A percentile compares a stretch with the other conserved stretches of the same genome.
phyloP scores from a whole-genome alignment of 2,797 vertebrate species.

The Takifugu ocellatus region DNA sequence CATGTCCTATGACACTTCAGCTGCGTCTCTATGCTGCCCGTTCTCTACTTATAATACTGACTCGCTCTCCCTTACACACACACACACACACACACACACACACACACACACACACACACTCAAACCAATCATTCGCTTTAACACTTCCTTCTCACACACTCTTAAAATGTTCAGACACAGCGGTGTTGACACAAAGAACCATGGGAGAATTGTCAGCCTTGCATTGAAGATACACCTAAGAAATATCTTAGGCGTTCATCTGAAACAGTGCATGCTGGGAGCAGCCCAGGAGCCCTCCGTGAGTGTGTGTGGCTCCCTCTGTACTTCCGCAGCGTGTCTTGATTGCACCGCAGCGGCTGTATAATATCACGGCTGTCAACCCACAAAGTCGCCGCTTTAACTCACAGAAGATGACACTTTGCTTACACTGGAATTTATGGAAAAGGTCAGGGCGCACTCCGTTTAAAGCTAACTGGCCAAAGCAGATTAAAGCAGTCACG shows the following conservation, averaged over 20 bases:
- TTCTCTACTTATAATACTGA: not conserved
- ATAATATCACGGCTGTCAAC: conserved; percentile 35
- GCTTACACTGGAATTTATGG: not conserved
- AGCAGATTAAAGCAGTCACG: no score
- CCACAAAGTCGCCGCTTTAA: conserved; percentile 15
- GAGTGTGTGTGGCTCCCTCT: conserved; percentile 14
- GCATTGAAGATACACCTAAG: conserved; percentile 45
- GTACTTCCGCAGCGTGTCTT: conserved; percentile 26
- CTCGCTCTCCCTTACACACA: not conserved
- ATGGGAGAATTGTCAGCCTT: conserved; percentile 35
- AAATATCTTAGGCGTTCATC: conserved; percentile 34
- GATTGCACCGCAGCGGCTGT: conserved; percentile 28
- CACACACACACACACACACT: conserved; percentile 11
- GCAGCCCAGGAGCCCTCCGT: conserved; percentile 31
- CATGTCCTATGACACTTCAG: conserved; percentile 42
- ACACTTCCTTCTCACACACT: conserved; percentile 22
- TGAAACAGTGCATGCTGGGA: conserved; percentile 35
- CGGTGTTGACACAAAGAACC: conserved; percentile 41
- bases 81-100: not conserved
- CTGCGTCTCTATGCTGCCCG: conserved; percentile 13
- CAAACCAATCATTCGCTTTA: conserved; percentile 7
- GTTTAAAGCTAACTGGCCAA: not conserved
- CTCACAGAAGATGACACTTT: not conserved
- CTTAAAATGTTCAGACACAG: conserved; percentile 21
- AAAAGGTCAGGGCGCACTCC: not conserved